Conservation (phyloP, 2,797 vertebrate species). For the Sciurus vulgaris region DNA sequence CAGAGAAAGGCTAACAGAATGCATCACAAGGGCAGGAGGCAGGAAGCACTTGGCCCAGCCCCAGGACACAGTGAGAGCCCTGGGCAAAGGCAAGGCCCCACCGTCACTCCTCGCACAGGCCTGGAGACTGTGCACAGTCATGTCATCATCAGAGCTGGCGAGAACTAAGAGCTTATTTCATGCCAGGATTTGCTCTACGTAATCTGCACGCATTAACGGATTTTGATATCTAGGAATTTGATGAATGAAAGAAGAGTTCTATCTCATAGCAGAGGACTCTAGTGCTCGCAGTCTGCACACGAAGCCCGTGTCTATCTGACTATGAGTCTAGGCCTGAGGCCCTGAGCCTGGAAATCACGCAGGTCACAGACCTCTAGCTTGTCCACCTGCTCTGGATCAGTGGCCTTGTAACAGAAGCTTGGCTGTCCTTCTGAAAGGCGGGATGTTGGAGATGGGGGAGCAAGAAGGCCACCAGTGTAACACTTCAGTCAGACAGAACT, state of each 20-base stretch:
- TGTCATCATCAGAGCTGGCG: fast-evolving
- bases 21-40: neutral
- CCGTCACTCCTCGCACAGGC: neutral
- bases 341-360: fast-evolving
- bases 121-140: fast-evolving
- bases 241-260: neutral
- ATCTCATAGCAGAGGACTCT: neutral
- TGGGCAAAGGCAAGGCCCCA: too few relatives aligned
- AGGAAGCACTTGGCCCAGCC: neutral
- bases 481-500: neutral
- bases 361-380: neutral
- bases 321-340: neutral
- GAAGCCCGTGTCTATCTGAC: fast-evolving
- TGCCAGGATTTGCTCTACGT: neutral
- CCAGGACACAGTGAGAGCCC: neutral
- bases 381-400: too few relatives aligned
- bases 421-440: neutral
- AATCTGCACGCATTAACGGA: fast-evolving
- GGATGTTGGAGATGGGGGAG: neutral
- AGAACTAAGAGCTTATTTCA: neutral
- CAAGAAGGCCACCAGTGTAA: neutral
- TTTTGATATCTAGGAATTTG: neutral
- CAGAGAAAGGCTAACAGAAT: too few relatives aligned
- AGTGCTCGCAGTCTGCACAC: neutral
- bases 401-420: fast-evolving